These are phyloP conservation scores for Phlogophora meticulosa DNA, from an alignment of 2,888 invertebrate genomes.

Conservation along the genomic window DNA sequence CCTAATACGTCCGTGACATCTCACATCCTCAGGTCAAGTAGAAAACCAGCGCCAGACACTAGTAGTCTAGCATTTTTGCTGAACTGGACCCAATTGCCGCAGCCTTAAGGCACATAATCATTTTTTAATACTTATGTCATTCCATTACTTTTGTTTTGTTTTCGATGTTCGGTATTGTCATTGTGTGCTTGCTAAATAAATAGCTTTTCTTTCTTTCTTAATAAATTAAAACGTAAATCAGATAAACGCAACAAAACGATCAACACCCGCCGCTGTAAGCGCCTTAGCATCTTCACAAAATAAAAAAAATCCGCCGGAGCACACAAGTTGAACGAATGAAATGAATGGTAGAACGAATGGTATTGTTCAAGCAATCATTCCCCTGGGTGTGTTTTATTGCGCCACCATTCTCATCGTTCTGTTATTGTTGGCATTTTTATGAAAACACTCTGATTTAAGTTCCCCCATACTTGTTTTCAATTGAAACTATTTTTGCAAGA, in stretches of 20 bases:
- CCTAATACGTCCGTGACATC: too few species aligned
- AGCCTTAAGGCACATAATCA: too few species aligned
- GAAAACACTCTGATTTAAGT: conserved; percentile 45
- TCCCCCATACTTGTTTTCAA: conserved; percentile 35
- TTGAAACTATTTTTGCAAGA: conserved; percentile 33
- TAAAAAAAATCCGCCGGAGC: conserved; percentile 53
- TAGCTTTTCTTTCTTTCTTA: too few species aligned
- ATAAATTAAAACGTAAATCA: conserved; percentile 17
- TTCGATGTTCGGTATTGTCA: too few species aligned
- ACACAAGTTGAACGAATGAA: conserved; percentile 66
- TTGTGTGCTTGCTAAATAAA: too few species aligned
- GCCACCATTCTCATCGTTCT: conserved; percentile 57
- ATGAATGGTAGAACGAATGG: conserved; percentile 70
- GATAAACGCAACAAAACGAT: conserved; percentile 10
- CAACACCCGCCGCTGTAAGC: conserved; percentile 18
- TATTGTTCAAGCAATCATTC: conserved; percentile 72
- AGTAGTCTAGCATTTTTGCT: too few species aligned
- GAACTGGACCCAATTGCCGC: too few species aligned
- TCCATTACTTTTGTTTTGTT: too few species aligned
- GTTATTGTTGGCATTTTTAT: conserved; percentile 62
- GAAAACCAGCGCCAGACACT: too few species aligned
- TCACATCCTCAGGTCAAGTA: too few species aligned
- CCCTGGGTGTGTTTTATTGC: conserved; percentile 69
- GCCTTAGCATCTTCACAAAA: conserved; percentile 48
- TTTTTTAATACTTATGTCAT: too few species aligned